phyloP scores from a whole-genome alignment of 2,797 vertebrate genomes.

The Gastrophryne carolinensis region DNA sequence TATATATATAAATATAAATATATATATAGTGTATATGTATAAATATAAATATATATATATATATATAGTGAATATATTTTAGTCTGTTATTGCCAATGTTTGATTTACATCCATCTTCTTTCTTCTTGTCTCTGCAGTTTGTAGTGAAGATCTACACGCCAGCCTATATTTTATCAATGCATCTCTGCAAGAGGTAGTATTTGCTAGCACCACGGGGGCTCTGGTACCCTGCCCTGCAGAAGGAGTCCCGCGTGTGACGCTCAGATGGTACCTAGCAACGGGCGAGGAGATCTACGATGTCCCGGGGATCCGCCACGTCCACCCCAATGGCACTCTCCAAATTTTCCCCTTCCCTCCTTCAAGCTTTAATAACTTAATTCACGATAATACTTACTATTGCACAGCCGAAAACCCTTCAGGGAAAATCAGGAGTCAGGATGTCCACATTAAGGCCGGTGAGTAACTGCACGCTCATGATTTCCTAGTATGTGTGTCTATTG shows the following conservation, averaged over 20 bases:
- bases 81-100: neutral
- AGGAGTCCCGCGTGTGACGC: conserved; percentile 87
- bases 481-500: no score
- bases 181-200: conserved; percentile 99
- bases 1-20: neutral
- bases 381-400: conserved; percentile 99
- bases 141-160: conserved; percentile 95
- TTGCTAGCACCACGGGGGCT: conserved; percentile 97
- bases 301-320: conserved; percentile 97
- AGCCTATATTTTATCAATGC: conserved; percentile 99
- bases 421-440: conserved; percentile 99
- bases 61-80: neutral
- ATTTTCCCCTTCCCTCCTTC: conserved; percentile 98
- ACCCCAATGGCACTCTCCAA: conserved; percentile 98
- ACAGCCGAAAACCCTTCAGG: conserved; percentile 99
- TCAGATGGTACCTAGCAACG: conserved; percentile 97
- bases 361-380: conserved; percentile 99
- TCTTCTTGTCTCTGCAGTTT: conserved; percentile 74
- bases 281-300: conserved; percentile 99
- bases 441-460: conserved; percentile 99
- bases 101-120: neutral
- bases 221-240: conserved; percentile 97
- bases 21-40: neutral
- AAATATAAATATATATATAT: neutral
- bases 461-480: conserved; percentile 44